Evolutionary conservation across 2,113 vertebrate species (phyloP).

Genomic region (Neotragus pygmaeus): DNA sequence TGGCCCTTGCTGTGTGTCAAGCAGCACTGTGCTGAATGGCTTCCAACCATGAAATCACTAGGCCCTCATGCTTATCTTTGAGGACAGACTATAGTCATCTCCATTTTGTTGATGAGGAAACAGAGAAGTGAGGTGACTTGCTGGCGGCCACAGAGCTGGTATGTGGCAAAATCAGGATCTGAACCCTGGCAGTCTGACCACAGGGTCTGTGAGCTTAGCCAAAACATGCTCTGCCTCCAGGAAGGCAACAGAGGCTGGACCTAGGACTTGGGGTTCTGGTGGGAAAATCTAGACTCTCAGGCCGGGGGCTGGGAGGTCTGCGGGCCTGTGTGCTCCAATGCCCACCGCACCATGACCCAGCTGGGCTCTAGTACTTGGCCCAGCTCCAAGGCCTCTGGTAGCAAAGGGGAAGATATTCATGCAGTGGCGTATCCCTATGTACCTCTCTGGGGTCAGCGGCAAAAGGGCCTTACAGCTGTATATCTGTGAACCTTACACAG

Average conservation of each 20-base stretch:
- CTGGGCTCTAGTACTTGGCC: not conserved
- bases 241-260: not conserved
- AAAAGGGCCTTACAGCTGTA: no score
- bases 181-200: not conserved
- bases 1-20: fast-evolving
- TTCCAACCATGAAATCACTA: not conserved
- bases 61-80: not conserved
- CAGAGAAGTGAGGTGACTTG: not conserved
- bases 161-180: not conserved
- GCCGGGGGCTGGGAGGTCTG: not conserved
- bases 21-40: not conserved
- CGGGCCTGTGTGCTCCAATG: fast-evolving
- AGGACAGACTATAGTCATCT: not conserved
- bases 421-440: not conserved
- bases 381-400: not conserved
- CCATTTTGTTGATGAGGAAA: not conserved
- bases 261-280: not conserved
- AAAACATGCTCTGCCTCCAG: not conserved
- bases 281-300: not conserved
- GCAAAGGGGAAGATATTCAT: not conserved
- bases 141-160: not conserved
- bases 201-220: not conserved
- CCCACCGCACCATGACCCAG: fast-evolving
- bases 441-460: not conserved
- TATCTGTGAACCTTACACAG: not conserved